Base-by-base conservation (phyloP, 1,140 invertebrate genomes). In the Nephotettix cincticeps region DNA sequence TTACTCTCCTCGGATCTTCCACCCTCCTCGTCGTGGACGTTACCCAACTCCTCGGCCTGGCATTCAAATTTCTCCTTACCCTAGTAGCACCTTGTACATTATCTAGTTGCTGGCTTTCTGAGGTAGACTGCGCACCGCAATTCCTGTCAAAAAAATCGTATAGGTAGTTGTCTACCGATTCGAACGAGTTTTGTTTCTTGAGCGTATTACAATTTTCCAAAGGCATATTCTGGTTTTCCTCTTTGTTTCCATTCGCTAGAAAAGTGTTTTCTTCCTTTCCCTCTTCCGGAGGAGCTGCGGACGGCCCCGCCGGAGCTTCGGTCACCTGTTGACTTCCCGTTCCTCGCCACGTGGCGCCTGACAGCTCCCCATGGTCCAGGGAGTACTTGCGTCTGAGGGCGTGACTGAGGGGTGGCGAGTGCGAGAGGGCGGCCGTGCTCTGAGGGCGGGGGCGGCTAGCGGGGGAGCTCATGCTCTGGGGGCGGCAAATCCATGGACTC, bases 101-200 rank as follows among this genome's bases (percentile, higher is more conserved):
- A 14, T n/a, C 25, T 25, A 27, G 23, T 27, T 21, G 6, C 23
- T 14, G 2, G 28, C 9, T 25, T 51, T 4, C 6, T 4, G n/a
- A 2, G 6, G 56, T 14, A 2, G 56, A 6, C 25, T 4, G 14
- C 13, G 56, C 23, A 17, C 32, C n/a, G n/a, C 32, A 28, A 23
- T 67, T 67, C 1, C 64, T 27, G 40, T 67, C 64, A 21, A 67
- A 67, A 27, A 67, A 67, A 30, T 67, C 64, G 40, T 67, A 67
- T 45, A 67, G 45, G 21, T 67, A 67, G 27, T 43, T 43, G 21
- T 67, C 64, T 1, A 67, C 30, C 2, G 64, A 67, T 25, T 67
- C 64, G 32, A 67, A 43, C 21, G 64, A 67, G 1, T 17, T 3
- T 23, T 67, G 64, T 32, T 65, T 65, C 21, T 67, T 67, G 32